Percentiles rank a stretch among this genome's conserved stretches.
These are phyloP conservation scores for Papilio polyxenes DNA, from an alignment of 1,140 invertebrate species.

Conservation along the genomic window DNA sequence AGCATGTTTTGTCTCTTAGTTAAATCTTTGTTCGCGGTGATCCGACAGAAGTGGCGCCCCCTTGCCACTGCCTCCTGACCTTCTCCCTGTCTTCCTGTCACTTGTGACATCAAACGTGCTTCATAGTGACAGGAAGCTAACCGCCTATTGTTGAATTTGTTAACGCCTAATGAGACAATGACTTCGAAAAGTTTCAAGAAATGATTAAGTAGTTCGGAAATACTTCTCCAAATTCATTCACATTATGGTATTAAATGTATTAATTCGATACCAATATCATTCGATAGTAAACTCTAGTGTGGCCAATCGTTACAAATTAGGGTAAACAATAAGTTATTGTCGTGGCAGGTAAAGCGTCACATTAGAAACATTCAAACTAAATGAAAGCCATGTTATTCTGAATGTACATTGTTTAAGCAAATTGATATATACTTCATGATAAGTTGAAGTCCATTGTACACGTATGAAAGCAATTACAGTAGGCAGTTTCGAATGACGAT, in stretches of 20 bases:
- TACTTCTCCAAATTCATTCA: background rate
- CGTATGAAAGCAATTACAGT: no score
- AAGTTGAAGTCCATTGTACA: no score
- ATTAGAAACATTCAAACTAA: background rate
- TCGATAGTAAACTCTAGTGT: background rate
- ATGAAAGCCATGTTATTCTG: background rate
- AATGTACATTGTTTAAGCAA: background rate
- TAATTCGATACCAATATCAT: background rate
- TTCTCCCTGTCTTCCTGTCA: constrained; percentile 33
- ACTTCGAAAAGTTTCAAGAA: background rate
- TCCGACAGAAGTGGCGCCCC: constrained; percentile 32
- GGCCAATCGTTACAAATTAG: background rate
- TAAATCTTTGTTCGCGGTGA: constrained; percentile 54
- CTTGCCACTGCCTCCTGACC: no score
- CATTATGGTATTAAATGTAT: background rate
- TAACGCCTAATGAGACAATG: constrained; percentile 28
- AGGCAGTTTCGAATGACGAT: no score
- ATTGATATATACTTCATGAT: no score
- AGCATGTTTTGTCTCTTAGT: constrained; percentile 60
- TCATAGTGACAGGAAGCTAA: constrained; percentile 46
- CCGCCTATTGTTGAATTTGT: constrained; percentile 33
- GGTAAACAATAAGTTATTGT: background rate
- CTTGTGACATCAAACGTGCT: constrained; percentile 50
- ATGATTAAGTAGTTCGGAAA: background rate
- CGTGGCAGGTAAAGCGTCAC: background rate